Percentiles rank a stretch among this genome's conserved stretches.
phyloP scores from a whole-genome alignment of 1,140 invertebrate species.

The Drosophila malerkotliana region DNA sequence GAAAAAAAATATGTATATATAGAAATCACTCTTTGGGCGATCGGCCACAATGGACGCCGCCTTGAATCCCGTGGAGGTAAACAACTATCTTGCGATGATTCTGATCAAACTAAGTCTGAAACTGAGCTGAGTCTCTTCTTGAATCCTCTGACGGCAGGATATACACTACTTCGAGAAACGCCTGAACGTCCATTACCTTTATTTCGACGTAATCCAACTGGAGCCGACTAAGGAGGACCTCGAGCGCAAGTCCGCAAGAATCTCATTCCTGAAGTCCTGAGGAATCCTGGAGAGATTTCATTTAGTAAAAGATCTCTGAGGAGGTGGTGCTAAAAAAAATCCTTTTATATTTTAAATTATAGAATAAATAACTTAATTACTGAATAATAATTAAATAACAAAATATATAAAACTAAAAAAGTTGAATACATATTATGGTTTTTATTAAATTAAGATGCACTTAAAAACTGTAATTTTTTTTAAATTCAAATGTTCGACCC shows the following conservation, averaged over 20 bases:
- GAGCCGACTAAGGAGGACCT: constrained; percentile 32
- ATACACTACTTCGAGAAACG: constrained; percentile 40
- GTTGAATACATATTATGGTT: no score
- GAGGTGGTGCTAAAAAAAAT: neutral
- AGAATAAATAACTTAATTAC: no score
- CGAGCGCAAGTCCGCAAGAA: constrained; percentile 48
- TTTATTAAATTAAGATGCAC: no score
- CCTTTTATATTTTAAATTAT: no score
- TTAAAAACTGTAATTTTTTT: neutral
- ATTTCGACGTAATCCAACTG: constrained; percentile 42
- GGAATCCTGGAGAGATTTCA: constrained; percentile 11
- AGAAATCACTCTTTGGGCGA: no score
- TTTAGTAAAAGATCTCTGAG: constrained; percentile 20
- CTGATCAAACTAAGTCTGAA: constrained; percentile 28
- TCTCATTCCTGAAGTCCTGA: constrained; percentile 22
- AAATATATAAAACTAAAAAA: no score
- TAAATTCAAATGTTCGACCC: neutral
- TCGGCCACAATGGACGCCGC: no score
- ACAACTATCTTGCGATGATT: constrained; percentile 25
- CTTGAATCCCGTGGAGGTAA: no score
- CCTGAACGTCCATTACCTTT: constrained; percentile 22
- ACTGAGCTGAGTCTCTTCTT: constrained; percentile 24
- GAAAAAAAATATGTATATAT: no score
- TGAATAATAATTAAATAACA: no score
- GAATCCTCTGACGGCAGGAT: constrained; percentile 28